phyloP scores from a whole-genome alignment of 1,140 invertebrate species.

The Nasonia vitripennis region DNA sequence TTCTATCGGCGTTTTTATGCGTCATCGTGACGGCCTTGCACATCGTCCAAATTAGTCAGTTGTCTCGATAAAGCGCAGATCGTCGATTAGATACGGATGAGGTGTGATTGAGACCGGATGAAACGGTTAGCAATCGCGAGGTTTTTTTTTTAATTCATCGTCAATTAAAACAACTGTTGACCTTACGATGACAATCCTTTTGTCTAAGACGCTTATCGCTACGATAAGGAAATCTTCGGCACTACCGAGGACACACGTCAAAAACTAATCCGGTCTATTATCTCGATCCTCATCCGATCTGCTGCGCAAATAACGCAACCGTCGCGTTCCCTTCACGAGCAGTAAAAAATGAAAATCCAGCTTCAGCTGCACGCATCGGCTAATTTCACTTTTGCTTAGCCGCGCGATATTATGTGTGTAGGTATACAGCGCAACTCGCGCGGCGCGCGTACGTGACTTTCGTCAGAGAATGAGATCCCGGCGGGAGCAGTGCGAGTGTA shows the following conservation, averaged over 20 bases:
- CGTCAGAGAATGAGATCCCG: not conserved
- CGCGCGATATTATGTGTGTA: too few species aligned
- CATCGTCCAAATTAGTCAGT: too few species aligned
- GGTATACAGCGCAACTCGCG: not conserved
- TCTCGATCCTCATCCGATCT: too few species aligned
- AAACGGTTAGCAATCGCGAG: not conserved
- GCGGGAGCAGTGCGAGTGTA: slow-evolving; percentile 5
- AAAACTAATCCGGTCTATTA: not conserved
- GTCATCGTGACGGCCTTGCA: too few species aligned
- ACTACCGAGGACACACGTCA: not conserved
- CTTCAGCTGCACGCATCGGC: too few species aligned
- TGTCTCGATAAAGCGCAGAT: not conserved
- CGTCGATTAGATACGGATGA: not conserved
- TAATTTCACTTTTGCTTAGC: too few species aligned
- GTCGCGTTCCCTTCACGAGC: too few species aligned
- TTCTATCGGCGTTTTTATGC: too few species aligned
- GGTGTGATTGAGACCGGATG: not conserved
- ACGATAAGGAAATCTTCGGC: not conserved
- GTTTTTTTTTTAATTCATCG: not conserved
- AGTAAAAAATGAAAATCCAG: too few species aligned
- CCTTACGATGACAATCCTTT: not conserved
- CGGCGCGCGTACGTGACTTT: slow-evolving; percentile 12
- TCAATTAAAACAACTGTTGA: not conserved
- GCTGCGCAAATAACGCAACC: too few species aligned
- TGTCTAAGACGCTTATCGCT: not conserved